Evolutionary conservation across 2,888 invertebrate genomes (phyloP).

Genomic region (Mesoligia furuncula): DNA sequence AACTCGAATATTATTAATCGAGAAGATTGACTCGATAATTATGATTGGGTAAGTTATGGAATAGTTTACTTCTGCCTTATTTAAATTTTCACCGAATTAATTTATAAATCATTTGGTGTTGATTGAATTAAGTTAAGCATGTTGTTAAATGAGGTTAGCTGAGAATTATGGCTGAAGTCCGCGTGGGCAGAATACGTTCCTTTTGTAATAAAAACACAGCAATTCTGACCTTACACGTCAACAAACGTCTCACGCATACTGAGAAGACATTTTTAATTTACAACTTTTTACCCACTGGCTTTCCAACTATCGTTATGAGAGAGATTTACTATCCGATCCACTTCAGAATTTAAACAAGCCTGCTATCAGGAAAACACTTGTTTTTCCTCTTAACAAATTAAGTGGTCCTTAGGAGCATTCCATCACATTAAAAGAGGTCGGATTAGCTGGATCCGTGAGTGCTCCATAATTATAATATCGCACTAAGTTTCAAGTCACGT

Average conservation of each 20-base stretch:
- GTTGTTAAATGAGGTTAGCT: constrained; percentile 62
- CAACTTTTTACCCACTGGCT: constrained; percentile 29
- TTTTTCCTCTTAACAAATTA: constrained; percentile 68
- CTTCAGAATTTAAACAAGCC: constrained; percentile 54
- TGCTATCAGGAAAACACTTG: constrained; percentile 59
- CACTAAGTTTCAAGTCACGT: constrained; percentile 79
- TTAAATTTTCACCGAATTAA: constrained; percentile 69
- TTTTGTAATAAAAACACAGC: constrained; percentile 59
- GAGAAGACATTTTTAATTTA: constrained; percentile 34
- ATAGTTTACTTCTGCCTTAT: constrained; percentile 67
- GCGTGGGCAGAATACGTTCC: constrained; percentile 63
- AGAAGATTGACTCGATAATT: constrained; percentile 71
- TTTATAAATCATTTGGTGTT: constrained; percentile 68
- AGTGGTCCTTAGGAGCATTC: constrained; percentile 55
- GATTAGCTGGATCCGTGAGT: constrained; percentile 64
- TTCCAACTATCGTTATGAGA: constrained; percentile 36
- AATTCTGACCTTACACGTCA: constrained; percentile 53
- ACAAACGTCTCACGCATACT: constrained; percentile 41
- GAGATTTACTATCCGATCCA: constrained; percentile 51
- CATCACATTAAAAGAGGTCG: constrained; percentile 32
- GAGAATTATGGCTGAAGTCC: constrained; percentile 53
- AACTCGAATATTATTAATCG: constrained; percentile 73
- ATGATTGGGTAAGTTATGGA: constrained; percentile 73
- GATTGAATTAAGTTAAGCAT: constrained; percentile 66
- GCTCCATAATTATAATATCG: constrained; percentile 47